Conservation (phyloP, 2,113 vertebrate species). For the Meleagris gallopavo region DNA sequence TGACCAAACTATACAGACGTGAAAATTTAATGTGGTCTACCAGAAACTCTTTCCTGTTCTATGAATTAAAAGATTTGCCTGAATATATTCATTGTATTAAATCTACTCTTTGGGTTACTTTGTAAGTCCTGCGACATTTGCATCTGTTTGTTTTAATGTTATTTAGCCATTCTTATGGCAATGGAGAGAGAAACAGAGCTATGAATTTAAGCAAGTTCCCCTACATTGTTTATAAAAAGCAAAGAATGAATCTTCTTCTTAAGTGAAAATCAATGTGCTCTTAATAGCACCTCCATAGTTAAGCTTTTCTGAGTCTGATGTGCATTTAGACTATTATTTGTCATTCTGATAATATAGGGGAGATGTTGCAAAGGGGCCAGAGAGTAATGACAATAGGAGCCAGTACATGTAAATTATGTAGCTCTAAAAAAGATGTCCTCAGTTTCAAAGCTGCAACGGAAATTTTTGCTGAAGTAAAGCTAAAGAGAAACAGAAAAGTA, state of each 20-base stretch:
- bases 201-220: not conserved
- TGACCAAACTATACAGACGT: not conserved
- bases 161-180: not conserved
- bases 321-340: constrained; percentile 2
- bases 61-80: not conserved
- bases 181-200: not conserved
- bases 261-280: constrained; percentile 31
- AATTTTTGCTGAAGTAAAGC: not conserved
- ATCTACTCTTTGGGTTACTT: not conserved
- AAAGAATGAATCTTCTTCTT: constrained; percentile 10
- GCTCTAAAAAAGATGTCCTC: constrained; percentile 38
- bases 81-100: not conserved
- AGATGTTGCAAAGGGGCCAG: not conserved
- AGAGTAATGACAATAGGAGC: not conserved
- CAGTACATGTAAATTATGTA: not conserved
- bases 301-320: not conserved
- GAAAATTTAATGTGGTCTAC: not conserved
- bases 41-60: not conserved
- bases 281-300: constrained; percentile 25
- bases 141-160: not conserved
- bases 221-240: not conserved
- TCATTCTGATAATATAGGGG: not conserved
- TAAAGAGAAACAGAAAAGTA: not conserved
- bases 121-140: not conserved
- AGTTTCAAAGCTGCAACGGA: constrained; percentile 1